Base-by-base conservation (phyloP, 2,113 vertebrate genomes). In the Pipa parva region DNA sequence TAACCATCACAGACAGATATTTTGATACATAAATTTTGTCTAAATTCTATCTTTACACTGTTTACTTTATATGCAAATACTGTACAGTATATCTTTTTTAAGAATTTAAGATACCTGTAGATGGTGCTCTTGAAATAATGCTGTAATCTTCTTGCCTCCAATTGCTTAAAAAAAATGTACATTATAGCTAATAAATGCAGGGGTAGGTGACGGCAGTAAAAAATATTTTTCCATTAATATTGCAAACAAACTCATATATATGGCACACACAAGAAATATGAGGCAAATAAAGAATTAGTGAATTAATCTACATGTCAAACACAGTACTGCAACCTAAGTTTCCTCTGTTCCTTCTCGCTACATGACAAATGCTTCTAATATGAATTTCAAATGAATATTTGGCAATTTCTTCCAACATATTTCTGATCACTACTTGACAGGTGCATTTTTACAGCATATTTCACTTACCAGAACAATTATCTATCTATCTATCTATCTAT, bases 81-180 rank as follows among this genome's bases (percentile, higher is more conserved):
- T 50, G 48, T 24, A 20, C 48, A 50, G 22, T 18, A 24, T 50
- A 50, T 18, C 7, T 50, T 12, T 50, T 8, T 50, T 18, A 50
- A 50, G 7, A 33, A 7, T 28, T 36, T n/a, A 48, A 57, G 10
- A 46, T 28, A 48, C 60, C 69, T 63, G 69, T 71, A 71, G 69
- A 71, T 71, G 69, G 69, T 57, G 60, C 69, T 71, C 36, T 71
- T 71, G 69, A 71, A 63, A 55, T 69, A 54, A 37, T 69, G 48
- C 18, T 42, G 25, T 52, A 54, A 51, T 28, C 39, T 21, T 48
- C 28, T 42, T 22, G 33, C 29, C 24, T 37, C 25, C 6, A 25
- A 24, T 36, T 50, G 22, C 37, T 60, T 54, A 31, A 61, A 60
- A 27, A 69, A 48, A 39, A 24, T 4, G 13, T 25, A 69, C 61